Evolutionary conservation across 2,113 vertebrate species (phyloP), one percentile per base, ranked within the genome.

Genomic region (Poecilia latipinna): DNA sequence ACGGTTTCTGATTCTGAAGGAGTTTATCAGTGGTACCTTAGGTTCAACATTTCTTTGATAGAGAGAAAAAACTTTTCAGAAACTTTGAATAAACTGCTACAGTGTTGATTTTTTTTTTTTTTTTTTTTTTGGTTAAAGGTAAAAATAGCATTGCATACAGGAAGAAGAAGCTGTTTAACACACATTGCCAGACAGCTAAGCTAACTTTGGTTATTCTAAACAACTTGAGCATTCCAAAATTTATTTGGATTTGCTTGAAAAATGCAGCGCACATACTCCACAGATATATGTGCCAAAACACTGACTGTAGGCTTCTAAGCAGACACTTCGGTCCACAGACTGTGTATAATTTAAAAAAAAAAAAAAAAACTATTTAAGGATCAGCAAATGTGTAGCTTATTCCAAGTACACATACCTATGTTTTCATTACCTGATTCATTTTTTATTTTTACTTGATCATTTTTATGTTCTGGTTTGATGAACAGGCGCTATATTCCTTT

Each of bases 401-500:
- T 71, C 78, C 80, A 88, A 87, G 86, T 87, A 42, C 71, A 37
- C 35, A 37, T 37, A 37, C 35, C 35, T 11, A 10, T 68, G 35
- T 29, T 6, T 76, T 32, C 67, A 66, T 26, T 35, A 39, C 61
- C 44, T 67, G 26, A 32, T 71, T 2, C 26, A 5, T 68, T 11
- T 19, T 22, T 32, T n/a, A 28, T 35, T 74, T 82, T 33, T 29
- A 12, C 6, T 32, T 63, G 13, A 63, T 29, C 1, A 71, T 65
- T 4, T 60, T 71, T 65, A 42, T 42, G 22, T 74, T 68, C 33
- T 61, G 64, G 32, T 8, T 64, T 1, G 75, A 57, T 24, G 37
- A 86, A 86, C 75, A 79, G 77, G 82, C 86, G 82, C 83, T 93
- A 93, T 92, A 94, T 95, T 95, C 93, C 92, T 88, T 61, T 44